A percentile compares a stretch with the other conserved stretches of the same genome.
Evolutionary conservation across 2,797 vertebrate species (phyloP).

Genomic region (Lepidocolaptes lacrymiger): DNA sequence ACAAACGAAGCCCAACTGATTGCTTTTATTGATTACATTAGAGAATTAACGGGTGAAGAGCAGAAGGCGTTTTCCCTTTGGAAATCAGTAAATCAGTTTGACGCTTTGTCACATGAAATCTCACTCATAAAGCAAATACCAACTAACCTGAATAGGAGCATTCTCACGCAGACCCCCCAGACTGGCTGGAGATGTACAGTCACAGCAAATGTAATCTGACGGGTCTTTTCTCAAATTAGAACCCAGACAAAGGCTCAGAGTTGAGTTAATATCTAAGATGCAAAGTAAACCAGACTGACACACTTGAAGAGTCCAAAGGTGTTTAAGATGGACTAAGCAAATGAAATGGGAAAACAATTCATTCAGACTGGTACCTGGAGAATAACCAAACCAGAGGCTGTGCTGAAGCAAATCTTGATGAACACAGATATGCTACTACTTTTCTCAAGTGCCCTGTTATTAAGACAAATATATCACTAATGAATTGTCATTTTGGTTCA

Average conservation of each 20-base stretch:
- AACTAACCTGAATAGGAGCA: not conserved
- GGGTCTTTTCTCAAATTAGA: not conserved
- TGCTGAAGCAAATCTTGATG: not conserved
- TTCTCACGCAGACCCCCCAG: not conserved
- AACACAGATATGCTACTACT: not conserved
- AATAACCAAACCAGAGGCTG: not conserved
- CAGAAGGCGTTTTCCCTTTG: not conserved
- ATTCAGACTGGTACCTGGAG: not conserved
- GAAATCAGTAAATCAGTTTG: constrained; percentile 18
- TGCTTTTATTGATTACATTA: constrained; percentile 60
- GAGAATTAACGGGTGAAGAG: constrained; percentile 1
- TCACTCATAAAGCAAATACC: not conserved
- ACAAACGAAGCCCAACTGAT: not conserved
- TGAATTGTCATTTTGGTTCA: not conserved
- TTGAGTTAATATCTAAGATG: not conserved
- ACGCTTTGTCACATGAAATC: not conserved
- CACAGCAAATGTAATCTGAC: not conserved
- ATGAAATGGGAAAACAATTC: not conserved
- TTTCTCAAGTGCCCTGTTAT: not conserved
- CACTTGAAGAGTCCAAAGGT: not conserved
- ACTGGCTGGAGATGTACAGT: not conserved
- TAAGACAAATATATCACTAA: not conserved
- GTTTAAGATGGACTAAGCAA: not conserved
- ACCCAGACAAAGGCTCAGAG: not conserved
- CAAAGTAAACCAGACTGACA: not conserved